Percentiles rank a stretch among this genome's conserved stretches.
These are phyloP conservation scores for Mus minutoides DNA, from an alignment of 2,797 vertebrate species.

Conservation along the genomic window DNA sequence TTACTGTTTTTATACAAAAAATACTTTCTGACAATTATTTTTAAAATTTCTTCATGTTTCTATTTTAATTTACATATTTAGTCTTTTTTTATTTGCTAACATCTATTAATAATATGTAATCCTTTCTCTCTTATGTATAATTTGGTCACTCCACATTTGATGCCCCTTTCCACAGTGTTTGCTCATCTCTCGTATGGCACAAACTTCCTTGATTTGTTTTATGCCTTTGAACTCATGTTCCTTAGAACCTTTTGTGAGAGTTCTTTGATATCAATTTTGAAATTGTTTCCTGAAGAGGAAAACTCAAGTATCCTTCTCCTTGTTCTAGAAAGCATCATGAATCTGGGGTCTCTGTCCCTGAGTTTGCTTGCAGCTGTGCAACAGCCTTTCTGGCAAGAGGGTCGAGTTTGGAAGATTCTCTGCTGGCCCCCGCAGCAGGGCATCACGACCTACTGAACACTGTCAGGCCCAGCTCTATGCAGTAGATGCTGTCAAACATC, in stretches of 20 bases:
- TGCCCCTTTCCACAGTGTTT: not conserved
- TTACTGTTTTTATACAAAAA: not conserved
- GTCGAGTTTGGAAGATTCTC: not conserved
- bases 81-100: constrained; percentile 1
- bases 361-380: not conserved
- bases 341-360: not conserved
- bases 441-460: not conserved
- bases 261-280: not conserved
- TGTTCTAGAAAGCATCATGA: not conserved
- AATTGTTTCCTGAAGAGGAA: not conserved
- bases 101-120: not conserved
- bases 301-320: not conserved
- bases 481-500: not conserved
- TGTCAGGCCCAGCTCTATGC: not conserved
- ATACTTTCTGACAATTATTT: not conserved
- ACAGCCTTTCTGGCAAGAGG: not conserved
- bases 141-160: not conserved
- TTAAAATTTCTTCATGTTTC: not conserved
- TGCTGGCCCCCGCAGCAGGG: not conserved
- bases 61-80: constrained; percentile 20
- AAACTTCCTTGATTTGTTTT: not conserved
- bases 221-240: not conserved
- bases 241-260: not conserved
- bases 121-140: not conserved
- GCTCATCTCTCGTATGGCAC: not conserved